Conservation (phyloP, 2,113 vertebrate genomes). For the Anhinga anhinga region DNA sequence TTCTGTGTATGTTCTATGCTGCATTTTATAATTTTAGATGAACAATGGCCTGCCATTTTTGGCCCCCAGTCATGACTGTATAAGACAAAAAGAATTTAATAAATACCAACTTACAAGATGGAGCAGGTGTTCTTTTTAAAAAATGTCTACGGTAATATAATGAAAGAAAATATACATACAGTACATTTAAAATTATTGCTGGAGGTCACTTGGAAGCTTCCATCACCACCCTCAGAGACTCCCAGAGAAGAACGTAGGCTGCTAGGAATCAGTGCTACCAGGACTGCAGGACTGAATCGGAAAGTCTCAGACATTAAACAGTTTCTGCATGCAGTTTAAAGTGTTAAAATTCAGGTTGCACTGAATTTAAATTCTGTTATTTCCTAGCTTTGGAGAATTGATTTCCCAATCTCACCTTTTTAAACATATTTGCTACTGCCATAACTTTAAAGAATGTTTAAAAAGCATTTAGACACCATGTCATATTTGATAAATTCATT, state of each 20-base stretch:
- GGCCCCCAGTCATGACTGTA: no score
- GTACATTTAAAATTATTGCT: not conserved
- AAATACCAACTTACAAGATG: not conserved
- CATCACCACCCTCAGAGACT: not conserved
- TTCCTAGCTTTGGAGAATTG: not conserved
- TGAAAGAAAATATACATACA: not conserved
- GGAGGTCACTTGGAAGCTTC: not conserved
- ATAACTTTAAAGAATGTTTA: not conserved
- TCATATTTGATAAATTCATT: not conserved
- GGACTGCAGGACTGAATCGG: not conserved
- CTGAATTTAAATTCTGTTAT: not conserved
- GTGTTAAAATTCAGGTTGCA: not conserved
- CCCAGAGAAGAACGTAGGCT: not conserved
- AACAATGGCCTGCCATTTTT: not conserved
- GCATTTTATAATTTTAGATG: not conserved
- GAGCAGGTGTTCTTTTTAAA: not conserved
- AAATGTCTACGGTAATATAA: not conserved
- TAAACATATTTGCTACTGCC: not conserved
- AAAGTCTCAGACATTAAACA: not conserved
- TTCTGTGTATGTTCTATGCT: not conserved
- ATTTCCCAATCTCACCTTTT: not conserved
- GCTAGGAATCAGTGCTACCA: not conserved
- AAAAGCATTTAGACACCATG: not conserved
- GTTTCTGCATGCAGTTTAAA: not conserved
- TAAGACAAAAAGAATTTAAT: not conserved